These are phyloP conservation scores for Apis cerana DNA, from an alignment of 1,140 invertebrate genomes.

Conservation along the genomic window DNA sequence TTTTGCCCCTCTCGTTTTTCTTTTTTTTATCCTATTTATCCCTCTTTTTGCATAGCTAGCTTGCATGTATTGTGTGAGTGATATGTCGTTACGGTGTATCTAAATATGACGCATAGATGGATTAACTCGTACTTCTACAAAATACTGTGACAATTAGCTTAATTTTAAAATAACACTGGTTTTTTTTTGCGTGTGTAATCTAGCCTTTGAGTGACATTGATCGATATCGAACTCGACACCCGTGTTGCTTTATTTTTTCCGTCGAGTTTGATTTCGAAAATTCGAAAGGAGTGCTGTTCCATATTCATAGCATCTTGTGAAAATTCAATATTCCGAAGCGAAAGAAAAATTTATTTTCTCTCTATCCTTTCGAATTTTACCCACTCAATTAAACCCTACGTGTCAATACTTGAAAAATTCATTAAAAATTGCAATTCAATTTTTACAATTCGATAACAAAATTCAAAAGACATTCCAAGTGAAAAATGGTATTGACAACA, in stretches of 20 bases:
- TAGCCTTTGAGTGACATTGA: constrained; percentile 29
- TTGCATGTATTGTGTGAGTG: constrained; percentile 54
- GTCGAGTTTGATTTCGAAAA: constrained; percentile 26
- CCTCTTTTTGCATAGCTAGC: constrained; percentile 53
- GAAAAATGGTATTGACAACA: no score
- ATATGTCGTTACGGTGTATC: constrained; percentile 48
- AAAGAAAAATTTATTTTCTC: background rate
- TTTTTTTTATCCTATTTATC: constrained; percentile 41
- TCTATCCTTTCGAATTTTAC: background rate
- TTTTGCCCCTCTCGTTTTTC: constrained; percentile 42
- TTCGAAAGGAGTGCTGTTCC: constrained; percentile 3
- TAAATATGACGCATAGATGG: constrained; percentile 25
- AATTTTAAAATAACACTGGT: constrained; percentile 29
- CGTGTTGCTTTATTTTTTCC: no score
- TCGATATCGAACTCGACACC: constrained; percentile 3
- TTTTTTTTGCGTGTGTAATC: constrained; percentile 9
- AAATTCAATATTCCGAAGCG: no score
- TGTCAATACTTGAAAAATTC: no score
- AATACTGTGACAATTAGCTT: background rate
- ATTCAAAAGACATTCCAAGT: no score
- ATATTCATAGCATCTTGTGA: no score
- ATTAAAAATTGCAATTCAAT: no score
- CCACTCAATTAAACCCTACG: background rate
- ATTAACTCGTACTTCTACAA: constrained; percentile 13
- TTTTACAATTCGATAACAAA: no score